Percentiles rank a stretch among this genome's conserved stretches.
These are phyloP conservation scores for Istiophorus platypterus DNA, from an alignment of 2,113 vertebrate genomes.

Conservation along the genomic window DNA sequence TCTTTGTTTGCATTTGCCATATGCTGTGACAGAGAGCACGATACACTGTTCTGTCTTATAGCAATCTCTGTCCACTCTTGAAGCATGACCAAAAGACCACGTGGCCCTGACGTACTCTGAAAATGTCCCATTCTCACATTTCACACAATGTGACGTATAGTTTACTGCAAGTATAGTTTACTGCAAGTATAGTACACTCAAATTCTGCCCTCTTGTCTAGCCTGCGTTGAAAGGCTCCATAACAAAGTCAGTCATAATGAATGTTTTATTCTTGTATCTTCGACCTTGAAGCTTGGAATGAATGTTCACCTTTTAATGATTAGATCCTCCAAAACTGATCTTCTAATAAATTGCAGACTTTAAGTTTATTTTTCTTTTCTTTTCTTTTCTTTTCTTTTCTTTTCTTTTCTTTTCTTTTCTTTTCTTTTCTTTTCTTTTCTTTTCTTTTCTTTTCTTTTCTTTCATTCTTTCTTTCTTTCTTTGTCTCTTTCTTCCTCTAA, in stretches of 20 bases:
- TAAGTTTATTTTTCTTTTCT: slow-evolving; percentile 17
- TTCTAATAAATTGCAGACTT: slow-evolving; percentile 69
- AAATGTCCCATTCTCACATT: slow-evolving; percentile 28
- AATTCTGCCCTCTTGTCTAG: not conserved
- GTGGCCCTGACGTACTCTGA: not conserved
- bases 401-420: not conserved
- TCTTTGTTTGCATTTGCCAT: slow-evolving; percentile 46
- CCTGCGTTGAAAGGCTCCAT: slow-evolving; percentile 21
- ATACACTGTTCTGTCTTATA: slow-evolving; percentile 25
- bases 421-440: slow-evolving; percentile 1
- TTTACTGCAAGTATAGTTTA: not conserved
- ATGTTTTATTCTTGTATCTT: slow-evolving; percentile 54
- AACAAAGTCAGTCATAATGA: slow-evolving; percentile 28
- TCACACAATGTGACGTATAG: slow-evolving; percentile 7
- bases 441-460: slow-evolving; percentile 17
- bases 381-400: slow-evolving; percentile 14
- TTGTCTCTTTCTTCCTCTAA: not conserved
- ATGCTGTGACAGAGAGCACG: slow-evolving; percentile 51
- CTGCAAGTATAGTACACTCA: not conserved
- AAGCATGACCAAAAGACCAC: slow-evolving; percentile 12
- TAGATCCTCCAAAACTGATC: slow-evolving; percentile 69
- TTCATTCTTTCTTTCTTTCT: slow-evolving; percentile 17
- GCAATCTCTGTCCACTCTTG: slow-evolving; percentile 31
- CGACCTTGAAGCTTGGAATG: slow-evolving; percentile 49
- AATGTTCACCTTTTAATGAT: slow-evolving; percentile 73